These are phyloP conservation scores for Metellina segmentata DNA, from an alignment of 2,888 invertebrate species.

Conservation along the genomic window DNA sequence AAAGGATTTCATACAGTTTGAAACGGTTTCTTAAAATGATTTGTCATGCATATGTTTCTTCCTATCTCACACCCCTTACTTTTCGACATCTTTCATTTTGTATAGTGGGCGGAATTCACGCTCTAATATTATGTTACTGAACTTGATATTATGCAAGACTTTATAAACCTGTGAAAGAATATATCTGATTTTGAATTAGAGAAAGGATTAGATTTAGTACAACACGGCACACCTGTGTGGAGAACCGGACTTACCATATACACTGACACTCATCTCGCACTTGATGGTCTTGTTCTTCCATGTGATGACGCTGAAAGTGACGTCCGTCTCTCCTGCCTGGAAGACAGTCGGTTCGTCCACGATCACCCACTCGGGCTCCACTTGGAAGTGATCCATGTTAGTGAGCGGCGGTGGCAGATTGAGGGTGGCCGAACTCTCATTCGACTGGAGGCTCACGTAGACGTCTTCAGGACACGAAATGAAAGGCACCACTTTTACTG, in stretches of 20 bases:
- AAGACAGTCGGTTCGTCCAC: constrained; percentile 84
- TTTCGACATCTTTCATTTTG: too few species aligned
- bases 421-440: constrained; percentile 82
- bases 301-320: constrained; percentile 85
- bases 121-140: too few species aligned
- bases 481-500: constrained; percentile 81
- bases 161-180: too few species aligned
- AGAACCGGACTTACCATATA: constrained; percentile 82
- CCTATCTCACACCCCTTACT: too few species aligned
- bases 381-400: constrained; percentile 85
- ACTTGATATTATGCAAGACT: too few species aligned
- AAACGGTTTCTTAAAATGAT: too few species aligned
- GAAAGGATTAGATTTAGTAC: too few species aligned
- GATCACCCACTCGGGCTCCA: constrained; percentile 85
- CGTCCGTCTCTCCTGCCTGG: constrained; percentile 84
- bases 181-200: too few species aligned
- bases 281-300: constrained; percentile 83
- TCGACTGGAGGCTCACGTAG: constrained; percentile 83
- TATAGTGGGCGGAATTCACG: too few species aligned
- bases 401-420: constrained; percentile 84
- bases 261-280: constrained; percentile 85
- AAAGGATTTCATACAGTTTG: too few species aligned
- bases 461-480: constrained; percentile 86
- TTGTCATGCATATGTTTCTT: too few species aligned
- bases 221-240: neutral